Evolutionary conservation across 2,797 vertebrate species (phyloP).

Genomic region (Todus mexicanus): DNA sequence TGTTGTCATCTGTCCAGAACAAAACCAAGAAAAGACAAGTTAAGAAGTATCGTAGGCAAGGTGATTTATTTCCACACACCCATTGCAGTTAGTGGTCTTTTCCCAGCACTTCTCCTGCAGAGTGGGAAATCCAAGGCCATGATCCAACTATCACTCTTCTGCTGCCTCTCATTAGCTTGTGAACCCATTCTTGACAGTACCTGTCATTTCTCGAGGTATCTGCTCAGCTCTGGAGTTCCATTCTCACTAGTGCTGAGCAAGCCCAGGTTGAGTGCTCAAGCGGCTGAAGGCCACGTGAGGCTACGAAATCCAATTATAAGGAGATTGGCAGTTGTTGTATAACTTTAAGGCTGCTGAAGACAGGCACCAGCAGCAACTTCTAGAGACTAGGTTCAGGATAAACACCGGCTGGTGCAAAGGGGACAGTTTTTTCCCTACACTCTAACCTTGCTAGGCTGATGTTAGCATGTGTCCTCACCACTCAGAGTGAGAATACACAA

Average conservation of each 20-base stretch:
- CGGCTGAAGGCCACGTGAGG: not conserved
- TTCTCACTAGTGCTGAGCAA: not conserved
- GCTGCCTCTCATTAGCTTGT: not conserved
- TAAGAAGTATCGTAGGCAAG: not conserved
- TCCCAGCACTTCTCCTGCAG: not conserved
- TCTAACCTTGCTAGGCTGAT: not conserved
- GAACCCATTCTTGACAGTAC: not conserved
- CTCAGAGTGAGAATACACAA: fast-evolving
- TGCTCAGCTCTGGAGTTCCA: not conserved
- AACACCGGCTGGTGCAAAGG: not conserved
- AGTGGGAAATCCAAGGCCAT: not conserved
- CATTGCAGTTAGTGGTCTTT: not conserved
- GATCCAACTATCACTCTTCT: not conserved
- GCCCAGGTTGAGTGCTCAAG: not conserved
- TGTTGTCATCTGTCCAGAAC: conserved; percentile 69
- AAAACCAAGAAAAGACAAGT: not conserved
- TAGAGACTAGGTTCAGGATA: not conserved
- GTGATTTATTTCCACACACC: not conserved
- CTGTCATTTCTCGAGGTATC: not conserved
- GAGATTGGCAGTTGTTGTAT: not conserved
- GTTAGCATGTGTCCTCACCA: not conserved
- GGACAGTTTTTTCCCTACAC: not conserved
- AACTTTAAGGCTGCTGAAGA: not conserved
- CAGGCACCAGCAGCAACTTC: not conserved
- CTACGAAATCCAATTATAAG: not conserved